A percentile compares a stretch with the other conserved stretches of the same genome.
phyloP scores from a whole-genome alignment of 2,113 vertebrate genomes.

The Marmota monax region DNA sequence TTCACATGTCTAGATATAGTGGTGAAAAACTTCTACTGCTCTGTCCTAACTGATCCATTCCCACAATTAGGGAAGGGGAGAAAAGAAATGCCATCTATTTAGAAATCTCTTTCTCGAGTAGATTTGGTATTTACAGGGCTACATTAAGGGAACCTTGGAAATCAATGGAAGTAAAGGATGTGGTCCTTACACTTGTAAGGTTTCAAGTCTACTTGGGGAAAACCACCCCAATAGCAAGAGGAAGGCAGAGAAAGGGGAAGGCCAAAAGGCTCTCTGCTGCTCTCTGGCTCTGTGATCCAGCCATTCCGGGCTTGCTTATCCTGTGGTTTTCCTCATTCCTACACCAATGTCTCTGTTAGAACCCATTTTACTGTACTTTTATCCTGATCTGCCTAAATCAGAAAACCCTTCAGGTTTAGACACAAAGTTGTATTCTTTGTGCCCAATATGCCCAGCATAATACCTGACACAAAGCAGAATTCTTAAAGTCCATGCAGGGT shows the following conservation, averaged over 20 bases:
- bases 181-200: not conserved
- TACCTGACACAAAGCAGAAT: not conserved
- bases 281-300: not conserved
- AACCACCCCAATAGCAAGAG: not conserved
- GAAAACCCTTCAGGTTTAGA: slow-evolving; percentile 21
- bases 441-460: not conserved
- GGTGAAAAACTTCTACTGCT: not conserved
- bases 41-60: not conserved
- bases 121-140: not conserved
- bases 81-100: not conserved
- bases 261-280: fast-evolving
- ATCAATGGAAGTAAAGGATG: not conserved
- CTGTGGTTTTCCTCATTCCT: not conserved
- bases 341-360: not conserved
- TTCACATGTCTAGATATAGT: not conserved
- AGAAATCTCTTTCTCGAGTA: not conserved
- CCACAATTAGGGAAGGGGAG: not conserved
- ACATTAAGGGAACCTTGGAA: not conserved
- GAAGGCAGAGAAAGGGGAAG: not conserved
- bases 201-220: not conserved
- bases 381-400: not conserved
- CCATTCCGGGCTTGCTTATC: not conserved
- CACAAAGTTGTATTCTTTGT: not conserved
- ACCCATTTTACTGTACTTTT: not conserved
- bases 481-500: fast-evolving